Base-by-base conservation (phyloP, 2,888 invertebrate species). In the Pammene fasciana region DNA sequence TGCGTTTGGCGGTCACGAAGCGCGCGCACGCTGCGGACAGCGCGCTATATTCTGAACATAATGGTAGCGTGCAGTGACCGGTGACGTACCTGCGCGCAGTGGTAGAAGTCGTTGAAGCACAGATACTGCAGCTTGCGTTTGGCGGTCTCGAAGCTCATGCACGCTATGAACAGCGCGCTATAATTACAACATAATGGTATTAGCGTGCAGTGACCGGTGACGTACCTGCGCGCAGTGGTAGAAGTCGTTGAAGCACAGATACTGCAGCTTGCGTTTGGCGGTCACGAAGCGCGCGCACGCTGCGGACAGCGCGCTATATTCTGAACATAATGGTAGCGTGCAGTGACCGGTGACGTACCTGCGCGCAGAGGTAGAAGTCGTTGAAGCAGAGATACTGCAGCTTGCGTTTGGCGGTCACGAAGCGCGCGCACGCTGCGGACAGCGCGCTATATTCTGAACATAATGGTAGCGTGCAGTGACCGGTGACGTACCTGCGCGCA, bases 21-120 rank as follows among this genome's bases (percentile, higher is more conserved):
- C 98, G 93, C 85, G 98, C 95, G 78, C 97, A 97, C 0, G 97
- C 96, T 77, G 99, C 94, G 85, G 99, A 99, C n/a, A 99, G 96
- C 0, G 97, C 97, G 0, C 97, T 97, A 83, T 99, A 99, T 83
- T 96, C 96, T 79, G n/a, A n/a, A n/a, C n/a, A n/a, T n/a, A n/a
- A n/a, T n/a, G n/a, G n/a, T n/a, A n/a, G n/a, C n/a, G n/a, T n/a
- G n/a, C n/a, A n/a, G n/a, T 26, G 26, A 26, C 26, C 26, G 4
- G 26, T 26, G 26, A 43, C 26, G 9, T 18, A 92, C 93, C 84
- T 97, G 96, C 0, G 98, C 97, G 82, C 99, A 99, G 71, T 96
- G 95, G 76, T 95, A 96, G 83, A 98, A 96, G 80, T 97, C 97
- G 14, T 95, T 94, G 89, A 99, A 98, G 0, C 95, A 95, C 67